These are phyloP conservation scores for Patella caerulea DNA, from an alignment of 2,888 invertebrate genomes.

Conservation along the genomic window DNA sequence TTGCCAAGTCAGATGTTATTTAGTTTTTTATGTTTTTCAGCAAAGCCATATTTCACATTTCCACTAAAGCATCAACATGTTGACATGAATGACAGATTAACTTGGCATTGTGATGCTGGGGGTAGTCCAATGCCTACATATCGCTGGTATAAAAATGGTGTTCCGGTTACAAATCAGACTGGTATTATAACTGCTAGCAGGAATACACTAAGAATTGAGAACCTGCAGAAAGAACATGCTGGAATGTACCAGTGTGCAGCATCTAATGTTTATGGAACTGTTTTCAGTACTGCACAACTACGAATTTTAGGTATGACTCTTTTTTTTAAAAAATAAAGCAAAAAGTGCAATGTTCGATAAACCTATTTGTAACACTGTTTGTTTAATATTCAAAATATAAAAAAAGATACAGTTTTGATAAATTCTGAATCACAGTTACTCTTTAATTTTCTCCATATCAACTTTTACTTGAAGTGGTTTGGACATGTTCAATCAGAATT, in stretches of 20 bases:
- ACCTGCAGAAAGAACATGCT: slow-evolving; percentile 70
- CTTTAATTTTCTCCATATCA: no score
- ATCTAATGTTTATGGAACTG: slow-evolving; percentile 80
- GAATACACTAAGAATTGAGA: slow-evolving; percentile 50
- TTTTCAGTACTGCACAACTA: slow-evolving; percentile 89
- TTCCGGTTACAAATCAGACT: slow-evolving; percentile 28
- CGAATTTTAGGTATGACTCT: slow-evolving; percentile 81
- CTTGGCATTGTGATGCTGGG: slow-evolving; percentile 65
- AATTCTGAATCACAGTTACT: no score
- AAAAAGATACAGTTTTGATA: no score
- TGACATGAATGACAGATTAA: slow-evolving; percentile 55
- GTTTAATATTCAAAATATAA: no score
- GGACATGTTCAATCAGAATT: no score
- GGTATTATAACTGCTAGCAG: slow-evolving; percentile 30
- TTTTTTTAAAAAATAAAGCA: neutral
- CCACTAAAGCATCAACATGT: slow-evolving; percentile 61
- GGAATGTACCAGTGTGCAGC: slow-evolving; percentile 97
- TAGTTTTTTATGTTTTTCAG: slow-evolving; percentile 42
- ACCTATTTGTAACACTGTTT: no score
- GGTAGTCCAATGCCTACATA: slow-evolving; percentile 57
- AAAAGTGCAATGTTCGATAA: no score
- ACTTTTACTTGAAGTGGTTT: no score
- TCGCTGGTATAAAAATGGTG: slow-evolving; percentile 61
- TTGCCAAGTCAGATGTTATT: neutral
- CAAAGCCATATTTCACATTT: slow-evolving; percentile 63